Evolutionary conservation across 1,140 invertebrate genomes (phyloP).

Genomic region (Holotrichia oblita): DNA sequence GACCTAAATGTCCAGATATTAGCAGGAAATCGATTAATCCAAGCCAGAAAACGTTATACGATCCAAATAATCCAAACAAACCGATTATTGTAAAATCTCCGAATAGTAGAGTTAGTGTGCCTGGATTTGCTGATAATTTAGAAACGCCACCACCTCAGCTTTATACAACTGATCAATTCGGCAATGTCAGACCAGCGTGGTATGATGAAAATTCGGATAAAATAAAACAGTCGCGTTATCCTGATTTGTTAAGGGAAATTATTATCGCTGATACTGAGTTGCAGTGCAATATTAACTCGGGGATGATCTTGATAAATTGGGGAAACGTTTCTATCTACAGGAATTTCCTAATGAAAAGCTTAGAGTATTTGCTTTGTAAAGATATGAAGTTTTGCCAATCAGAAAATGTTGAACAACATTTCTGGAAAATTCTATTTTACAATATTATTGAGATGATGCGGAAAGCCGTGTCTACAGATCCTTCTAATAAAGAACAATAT

Average conservation of each 20-base stretch:
- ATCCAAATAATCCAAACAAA: conserved; percentile 76
- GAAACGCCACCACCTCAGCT: conserved; percentile 51
- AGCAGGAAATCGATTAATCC: conserved; percentile 35
- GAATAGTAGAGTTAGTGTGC: conserved; percentile 59
- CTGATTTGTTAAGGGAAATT: conserved; percentile 66
- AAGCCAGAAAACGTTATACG: conserved; percentile 67
- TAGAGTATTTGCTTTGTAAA: conserved; percentile 77
- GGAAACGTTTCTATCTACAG: conserved; percentile 64
- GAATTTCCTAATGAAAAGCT: conserved; percentile 73
- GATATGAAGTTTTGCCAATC: conserved; percentile 89
- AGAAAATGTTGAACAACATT: conserved; percentile 88
- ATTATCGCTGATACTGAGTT: conserved; percentile 67
- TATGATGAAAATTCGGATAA: conserved; percentile 66
- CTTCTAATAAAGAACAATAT: conserved; percentile 67
- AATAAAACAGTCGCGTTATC: conserved; percentile 65
- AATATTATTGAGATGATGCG: conserved; percentile 87
- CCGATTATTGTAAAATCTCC: conserved; percentile 70
- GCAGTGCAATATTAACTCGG: conserved; percentile 64
- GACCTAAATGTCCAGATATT: conserved; percentile 48
- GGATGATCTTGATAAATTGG: conserved; percentile 62
- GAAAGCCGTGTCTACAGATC: conserved; percentile 65
- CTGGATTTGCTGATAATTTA: conserved; percentile 55
- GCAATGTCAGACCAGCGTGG: conserved; percentile 64
- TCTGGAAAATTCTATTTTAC: conserved; percentile 93
- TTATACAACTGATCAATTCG: conserved; percentile 63